A percentile compares a stretch with the other conserved stretches of the same genome.
phyloP scores from a whole-genome alignment of 2,888 invertebrate species.

The Lagria hirta region DNA sequence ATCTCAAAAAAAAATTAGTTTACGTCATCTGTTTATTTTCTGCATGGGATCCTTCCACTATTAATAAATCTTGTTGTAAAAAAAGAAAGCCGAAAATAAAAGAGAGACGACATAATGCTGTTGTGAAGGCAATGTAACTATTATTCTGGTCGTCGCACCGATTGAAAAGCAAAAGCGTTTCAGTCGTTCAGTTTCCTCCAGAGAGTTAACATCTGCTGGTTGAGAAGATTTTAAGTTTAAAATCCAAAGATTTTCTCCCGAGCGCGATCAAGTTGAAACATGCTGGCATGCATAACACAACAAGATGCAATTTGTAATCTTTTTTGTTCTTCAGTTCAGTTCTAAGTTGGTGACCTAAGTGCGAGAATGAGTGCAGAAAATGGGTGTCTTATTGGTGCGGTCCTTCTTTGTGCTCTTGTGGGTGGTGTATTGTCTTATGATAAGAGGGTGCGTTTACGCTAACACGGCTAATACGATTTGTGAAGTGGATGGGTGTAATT shows the following conservation, averaged over 20 bases:
- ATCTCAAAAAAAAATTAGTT: too few relatives aligned
- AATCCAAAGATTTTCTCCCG: too few relatives aligned
- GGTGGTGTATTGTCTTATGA: constrained; percentile 35
- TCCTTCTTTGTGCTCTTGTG: constrained; percentile 35
- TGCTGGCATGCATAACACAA: constrained; percentile 2
- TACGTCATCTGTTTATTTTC: too few relatives aligned
- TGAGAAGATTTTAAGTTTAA: too few relatives aligned
- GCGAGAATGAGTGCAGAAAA: constrained; percentile 36
- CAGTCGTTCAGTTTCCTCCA: constrained; percentile 13
- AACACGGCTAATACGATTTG: constrained; percentile 57
- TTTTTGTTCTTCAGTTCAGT: constrained; percentile 17
- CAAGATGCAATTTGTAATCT: constrained; percentile 3
- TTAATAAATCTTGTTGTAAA: too few relatives aligned
- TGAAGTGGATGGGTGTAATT: constrained; percentile 61
- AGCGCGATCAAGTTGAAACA: constrained; percentile 13
- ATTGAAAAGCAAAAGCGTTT: constrained; percentile 20
- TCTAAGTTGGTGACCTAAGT: constrained; percentile 25
- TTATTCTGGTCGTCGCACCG: too few relatives aligned
- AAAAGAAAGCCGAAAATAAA: too few relatives aligned
- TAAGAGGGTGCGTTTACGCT: constrained; percentile 27
- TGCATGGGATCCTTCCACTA: too few relatives aligned
- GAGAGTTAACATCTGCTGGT: neutral
- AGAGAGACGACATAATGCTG: too few relatives aligned
- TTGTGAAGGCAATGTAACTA: too few relatives aligned
- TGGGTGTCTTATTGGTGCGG: constrained; percentile 32